Conservation (phyloP, 2,113 vertebrate species). For the Pogona vitticeps region DNA sequence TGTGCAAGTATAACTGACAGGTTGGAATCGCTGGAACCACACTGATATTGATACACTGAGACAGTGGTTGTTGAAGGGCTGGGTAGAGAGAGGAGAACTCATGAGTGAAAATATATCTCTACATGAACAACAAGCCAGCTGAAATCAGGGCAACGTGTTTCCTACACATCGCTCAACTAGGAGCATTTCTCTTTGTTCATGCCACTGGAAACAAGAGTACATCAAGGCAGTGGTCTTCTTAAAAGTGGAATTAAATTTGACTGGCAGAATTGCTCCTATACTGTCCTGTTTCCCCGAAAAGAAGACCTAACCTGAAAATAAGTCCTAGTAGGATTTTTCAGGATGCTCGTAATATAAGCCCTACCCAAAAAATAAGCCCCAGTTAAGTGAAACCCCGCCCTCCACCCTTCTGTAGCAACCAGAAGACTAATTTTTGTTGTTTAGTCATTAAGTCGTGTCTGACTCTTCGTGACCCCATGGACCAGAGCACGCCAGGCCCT, state of each 20-base stretch:
- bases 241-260: too few species aligned
- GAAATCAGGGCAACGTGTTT: background rate
- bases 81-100: background rate
- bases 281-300: too few species aligned
- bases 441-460: too few species aligned
- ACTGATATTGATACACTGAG: background rate
- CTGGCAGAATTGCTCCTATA: background rate
- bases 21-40: background rate
- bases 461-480: too few species aligned
- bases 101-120: background rate
- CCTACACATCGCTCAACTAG: background rate
- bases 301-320: too few species aligned
- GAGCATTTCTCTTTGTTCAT: background rate
- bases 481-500: too few species aligned
- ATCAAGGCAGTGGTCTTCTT: background rate
- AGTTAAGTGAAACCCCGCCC: too few species aligned
- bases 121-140: background rate
- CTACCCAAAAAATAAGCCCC: too few species aligned
- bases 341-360: too few species aligned
- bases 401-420: too few species aligned
- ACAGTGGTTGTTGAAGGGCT: background rate
- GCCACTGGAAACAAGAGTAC: background rate
- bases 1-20: background rate
- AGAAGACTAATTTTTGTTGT: too few species aligned
- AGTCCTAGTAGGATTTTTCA: too few species aligned